Conservation (phyloP, 2,888 invertebrate species). For the Tenthredo amoena region DNA sequence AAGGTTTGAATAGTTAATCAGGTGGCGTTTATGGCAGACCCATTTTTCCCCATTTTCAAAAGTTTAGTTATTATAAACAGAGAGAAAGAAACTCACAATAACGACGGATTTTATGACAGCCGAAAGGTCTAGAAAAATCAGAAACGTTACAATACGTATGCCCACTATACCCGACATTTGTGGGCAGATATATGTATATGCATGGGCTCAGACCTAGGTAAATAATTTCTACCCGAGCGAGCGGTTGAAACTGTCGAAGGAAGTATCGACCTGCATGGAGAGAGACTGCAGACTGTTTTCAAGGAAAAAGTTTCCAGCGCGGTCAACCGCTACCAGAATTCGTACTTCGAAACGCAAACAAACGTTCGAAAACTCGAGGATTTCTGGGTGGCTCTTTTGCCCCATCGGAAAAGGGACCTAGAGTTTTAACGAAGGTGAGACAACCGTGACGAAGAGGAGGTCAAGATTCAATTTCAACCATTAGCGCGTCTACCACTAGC, state of each 20-base stretch:
- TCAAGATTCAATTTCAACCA: constrained; percentile 44
- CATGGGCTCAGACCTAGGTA: constrained; percentile 1
- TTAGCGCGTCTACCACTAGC: neutral
- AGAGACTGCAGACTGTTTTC: constrained; percentile 6
- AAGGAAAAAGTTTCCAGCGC: constrained; percentile 10
- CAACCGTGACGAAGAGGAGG: constrained; percentile 32
- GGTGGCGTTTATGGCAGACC: no score
- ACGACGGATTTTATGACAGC: no score
- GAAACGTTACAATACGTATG: no score
- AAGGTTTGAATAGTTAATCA: no score
- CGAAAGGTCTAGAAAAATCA: no score
- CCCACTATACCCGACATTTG: neutral
- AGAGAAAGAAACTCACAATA: no score
- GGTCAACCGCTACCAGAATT: constrained; percentile 11
- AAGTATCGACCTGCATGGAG: constrained; percentile 29
- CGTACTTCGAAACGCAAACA: constrained; percentile 29
- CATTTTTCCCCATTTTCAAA: no score
- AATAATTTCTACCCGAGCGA: constrained; percentile 33
- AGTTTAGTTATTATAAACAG: no score
- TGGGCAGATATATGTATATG: neutral
- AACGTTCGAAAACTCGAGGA: constrained; percentile 18
- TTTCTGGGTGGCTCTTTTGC: neutral
- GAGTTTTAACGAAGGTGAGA: constrained; percentile 44
- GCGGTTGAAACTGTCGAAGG: constrained; percentile 18
- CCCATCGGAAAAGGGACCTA: constrained; percentile 10